Conservation (phyloP, 2,888 invertebrate species). For the Frankliniella intonsa region DNA sequence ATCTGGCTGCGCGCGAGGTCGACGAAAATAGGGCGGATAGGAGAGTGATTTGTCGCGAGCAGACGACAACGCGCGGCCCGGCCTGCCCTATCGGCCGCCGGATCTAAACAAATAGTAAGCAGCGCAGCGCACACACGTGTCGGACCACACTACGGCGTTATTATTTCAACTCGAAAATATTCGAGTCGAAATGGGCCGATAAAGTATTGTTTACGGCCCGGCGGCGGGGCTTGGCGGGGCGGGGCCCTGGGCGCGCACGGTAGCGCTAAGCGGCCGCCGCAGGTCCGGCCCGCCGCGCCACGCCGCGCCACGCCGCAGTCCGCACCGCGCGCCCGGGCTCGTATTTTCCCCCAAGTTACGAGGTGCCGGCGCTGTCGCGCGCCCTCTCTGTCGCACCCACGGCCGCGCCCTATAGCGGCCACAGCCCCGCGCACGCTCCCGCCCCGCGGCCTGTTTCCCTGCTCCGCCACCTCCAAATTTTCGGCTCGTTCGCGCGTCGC, state of each 20-base stretch:
- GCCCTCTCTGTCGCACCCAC: background rate
- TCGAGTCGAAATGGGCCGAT: background rate
- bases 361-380: background rate
- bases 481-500: background rate
- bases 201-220: background rate
- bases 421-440: background rate
- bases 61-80: background rate
- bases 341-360: constrained; percentile 24
- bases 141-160: background rate
- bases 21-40: background rate
- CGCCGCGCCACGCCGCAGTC: background rate
- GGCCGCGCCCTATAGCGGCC: background rate
- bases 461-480: background rate
- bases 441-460: background rate
- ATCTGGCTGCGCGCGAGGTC: background rate
- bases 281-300: background rate
- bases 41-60: constrained; percentile 10
- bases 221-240: background rate
- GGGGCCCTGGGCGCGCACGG: background rate
- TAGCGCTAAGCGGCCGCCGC: background rate
- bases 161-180: background rate
- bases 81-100: background rate
- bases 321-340: background rate
- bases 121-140: background rate
- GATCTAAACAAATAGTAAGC: background rate